Conservation (phyloP, 2,888 invertebrate genomes). For the Pandemis corylana region DNA sequence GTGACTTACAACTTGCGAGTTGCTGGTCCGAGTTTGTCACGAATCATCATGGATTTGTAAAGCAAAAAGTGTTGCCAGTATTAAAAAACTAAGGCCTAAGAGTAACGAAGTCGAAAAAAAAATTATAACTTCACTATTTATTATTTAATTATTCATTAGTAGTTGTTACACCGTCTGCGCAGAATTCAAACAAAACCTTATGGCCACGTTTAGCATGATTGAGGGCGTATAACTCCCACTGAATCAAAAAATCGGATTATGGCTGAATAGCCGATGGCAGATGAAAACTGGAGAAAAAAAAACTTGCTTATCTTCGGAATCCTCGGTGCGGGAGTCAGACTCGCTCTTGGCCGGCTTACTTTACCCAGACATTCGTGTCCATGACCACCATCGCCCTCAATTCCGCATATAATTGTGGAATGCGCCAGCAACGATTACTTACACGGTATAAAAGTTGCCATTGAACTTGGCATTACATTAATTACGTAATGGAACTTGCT, state of each 20-base stretch:
- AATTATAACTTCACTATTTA: too few relatives aligned
- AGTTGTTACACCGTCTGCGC: too few relatives aligned
- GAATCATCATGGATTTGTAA: neutral
- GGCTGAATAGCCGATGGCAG: too few relatives aligned
- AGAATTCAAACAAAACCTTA: too few relatives aligned
- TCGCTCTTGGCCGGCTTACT: neutral
- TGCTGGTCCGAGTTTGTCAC: neutral
- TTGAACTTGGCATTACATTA: constrained; percentile 34
- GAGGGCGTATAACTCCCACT: too few relatives aligned
- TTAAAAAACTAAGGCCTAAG: too few relatives aligned
- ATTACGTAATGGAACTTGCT: neutral
- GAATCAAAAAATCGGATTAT: too few relatives aligned
- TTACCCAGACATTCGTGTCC: neutral
- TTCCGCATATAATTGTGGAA: constrained; percentile 19
- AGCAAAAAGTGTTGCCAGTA: neutral
- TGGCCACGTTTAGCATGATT: too few relatives aligned
- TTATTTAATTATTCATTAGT: too few relatives aligned
- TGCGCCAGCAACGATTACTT: constrained; percentile 9
- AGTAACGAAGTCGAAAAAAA: too few relatives aligned
- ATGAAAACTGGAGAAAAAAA: too few relatives aligned
- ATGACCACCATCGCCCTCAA: constrained; percentile 7
- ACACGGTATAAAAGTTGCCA: neutral
- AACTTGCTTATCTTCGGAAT: too few relatives aligned
- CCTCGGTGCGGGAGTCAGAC: neutral
- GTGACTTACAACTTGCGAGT: constrained; percentile 26